Base-by-base conservation (phyloP, 2,797 vertebrate genomes). In the Telmatherina bonti region DNA sequence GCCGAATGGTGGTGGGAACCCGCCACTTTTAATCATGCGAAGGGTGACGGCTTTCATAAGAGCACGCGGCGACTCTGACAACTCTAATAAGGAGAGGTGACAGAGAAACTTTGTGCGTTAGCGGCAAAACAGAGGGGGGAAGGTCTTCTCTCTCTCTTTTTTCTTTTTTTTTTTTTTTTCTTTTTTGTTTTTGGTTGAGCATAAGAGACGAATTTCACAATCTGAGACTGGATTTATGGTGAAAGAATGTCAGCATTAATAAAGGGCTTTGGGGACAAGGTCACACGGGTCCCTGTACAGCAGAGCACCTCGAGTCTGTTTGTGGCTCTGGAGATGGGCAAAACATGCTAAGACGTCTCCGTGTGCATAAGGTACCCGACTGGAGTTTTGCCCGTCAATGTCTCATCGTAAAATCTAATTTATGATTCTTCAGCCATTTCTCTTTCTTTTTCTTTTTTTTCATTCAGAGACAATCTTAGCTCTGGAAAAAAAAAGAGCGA, bases 161-260 rank as follows among this genome's bases (percentile, higher is more conserved):
- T n/a, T n/a, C n/a, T n/a, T 65, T 8, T 67, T 30, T 7, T 30
- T 7, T 33, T 60, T 33, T 56, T 64, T 41, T 67, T 62, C 45
- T 51, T 53, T 24, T 38, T 58, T 72, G 15, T 78, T 71, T 84
- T 80, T 76, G 77, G 67, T 85, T 69, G 85, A 81, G 78, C 65
- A 72, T 81, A 88, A 87, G 82, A 90, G 90, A 90, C n/a, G 78
- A 96, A 94, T 96, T 95, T 96, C 95, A 94, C 93, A 94, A 96
- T 95, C 93, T 95, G 95, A 96, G 96, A 96, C 95, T 95, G 96
- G 95, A 98, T 97, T 95, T 96, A 95, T 96, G 95, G 88, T 97
- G 96, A 97, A 97, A 96, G 96, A 96, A 94, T 97, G 97, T 97
- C 96, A 98, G 94, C 96, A 95, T 96, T 96, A 96, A 97, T 98